Evolutionary conservation across 1,140 invertebrate species (phyloP), one percentile per base, ranked within the genome.

Genomic region (Capitella teleta): DNA sequence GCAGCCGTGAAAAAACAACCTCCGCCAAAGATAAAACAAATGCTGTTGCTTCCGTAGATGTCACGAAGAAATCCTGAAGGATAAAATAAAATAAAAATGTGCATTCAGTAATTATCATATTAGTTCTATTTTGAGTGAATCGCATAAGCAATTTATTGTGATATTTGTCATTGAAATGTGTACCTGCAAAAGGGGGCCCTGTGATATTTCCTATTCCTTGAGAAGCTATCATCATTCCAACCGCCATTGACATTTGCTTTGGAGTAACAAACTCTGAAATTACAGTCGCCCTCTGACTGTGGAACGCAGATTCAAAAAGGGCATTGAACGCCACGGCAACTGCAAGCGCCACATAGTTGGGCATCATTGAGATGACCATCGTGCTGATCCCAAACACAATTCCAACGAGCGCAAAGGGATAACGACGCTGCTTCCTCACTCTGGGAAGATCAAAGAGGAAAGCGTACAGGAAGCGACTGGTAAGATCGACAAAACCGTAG

Each of bases 251-350:
- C 30, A 49, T 38, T 14, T 49, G 32, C 1, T 8, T 16, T 16
- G 32, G 47, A 10, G 30, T 3, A 2, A 49, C 36, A 2, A 49
- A 25, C 14, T 49, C 32, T 14, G 47, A 24, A 0, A 38, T 26
- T 18, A 37, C 25, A 10, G 47, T 49, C 19, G 47, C 47, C 36
- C 47, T 37, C 47, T 49, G 47, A 16, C 47, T 38, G 34, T 49
- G 47, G 5, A 24, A 19, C 2, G 24, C 47, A 8, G 34, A 24
- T 24, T 49, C 47, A 12, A 36, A 38, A 16, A 49, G 2, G n/a
- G n/a, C n/a, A n/a, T n/a, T n/a, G n/a, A n/a, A n/a, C 21, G 23
- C 42, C n/a, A 23, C 5, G n/a, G 28, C 4, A 25, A 25, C 2
- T 25, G 18, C 42, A 2, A 25, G 24, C 21, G 5, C 25, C 21